phyloP scores from a whole-genome alignment of 2,113 vertebrate species.

The Thomomys bottae region DNA sequence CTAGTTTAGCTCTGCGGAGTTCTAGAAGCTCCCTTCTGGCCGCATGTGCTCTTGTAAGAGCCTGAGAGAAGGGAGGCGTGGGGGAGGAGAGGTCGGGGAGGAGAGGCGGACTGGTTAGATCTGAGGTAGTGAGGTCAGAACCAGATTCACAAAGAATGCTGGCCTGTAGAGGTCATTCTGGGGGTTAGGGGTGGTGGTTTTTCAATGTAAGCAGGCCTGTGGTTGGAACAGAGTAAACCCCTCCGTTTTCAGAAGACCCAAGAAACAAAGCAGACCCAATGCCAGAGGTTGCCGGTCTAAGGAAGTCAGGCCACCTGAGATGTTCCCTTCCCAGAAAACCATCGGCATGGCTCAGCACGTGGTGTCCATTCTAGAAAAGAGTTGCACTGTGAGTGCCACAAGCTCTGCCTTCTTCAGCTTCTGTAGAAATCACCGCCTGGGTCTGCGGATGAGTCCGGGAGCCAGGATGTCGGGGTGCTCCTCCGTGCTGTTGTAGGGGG shows the following conservation, averaged over 20 bases:
- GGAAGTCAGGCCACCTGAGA: not conserved
- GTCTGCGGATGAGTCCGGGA: too few species aligned
- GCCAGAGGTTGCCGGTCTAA: constrained; percentile 42
- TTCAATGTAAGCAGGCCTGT: constrained; percentile 31
- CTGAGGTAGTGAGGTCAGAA: constrained; percentile 75
- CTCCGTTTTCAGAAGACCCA: constrained; percentile 24
- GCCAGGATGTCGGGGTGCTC: not conserved
- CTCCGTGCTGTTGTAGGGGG: constrained; percentile 55
- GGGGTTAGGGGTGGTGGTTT: constrained; percentile 21
- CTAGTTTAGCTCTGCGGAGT: not conserved
- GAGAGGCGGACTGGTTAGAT: constrained; percentile 4
- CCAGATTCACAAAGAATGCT: constrained; percentile 32
- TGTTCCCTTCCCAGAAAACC: constrained; percentile 28
- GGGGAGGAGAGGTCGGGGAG: not conserved
- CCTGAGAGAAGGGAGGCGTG: too few species aligned
- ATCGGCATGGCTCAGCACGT: not conserved
- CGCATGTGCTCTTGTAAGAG: not conserved
- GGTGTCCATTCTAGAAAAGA: not conserved
- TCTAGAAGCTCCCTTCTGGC: not conserved
- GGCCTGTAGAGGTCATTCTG: not conserved
- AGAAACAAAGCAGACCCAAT: constrained; percentile 44
- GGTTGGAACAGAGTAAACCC: constrained; percentile 38
- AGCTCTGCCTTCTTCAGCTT: not conserved
- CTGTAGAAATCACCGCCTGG: too few species aligned
- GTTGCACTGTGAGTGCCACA: constrained; percentile 25